Conservation (phyloP, 2,888 invertebrate genomes). For the Agonum fuliginosum region DNA sequence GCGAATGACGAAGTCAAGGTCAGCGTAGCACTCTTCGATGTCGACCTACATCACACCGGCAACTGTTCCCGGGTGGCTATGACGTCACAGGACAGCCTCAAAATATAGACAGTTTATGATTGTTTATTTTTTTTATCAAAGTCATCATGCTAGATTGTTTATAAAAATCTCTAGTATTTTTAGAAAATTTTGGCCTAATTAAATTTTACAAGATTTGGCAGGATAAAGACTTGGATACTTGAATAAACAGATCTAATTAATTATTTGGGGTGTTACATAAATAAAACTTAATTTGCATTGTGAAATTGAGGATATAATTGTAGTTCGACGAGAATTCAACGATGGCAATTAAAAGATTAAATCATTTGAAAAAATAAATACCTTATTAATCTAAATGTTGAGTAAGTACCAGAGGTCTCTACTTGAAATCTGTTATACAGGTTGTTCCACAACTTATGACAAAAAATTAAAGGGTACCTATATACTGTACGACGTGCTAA, state of each 20-base stretch:
- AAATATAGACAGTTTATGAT: not conserved
- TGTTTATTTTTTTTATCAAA: not conserved
- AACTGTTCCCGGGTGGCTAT: conserved; percentile 27
- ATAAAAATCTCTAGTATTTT: not conserved
- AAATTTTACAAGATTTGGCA: not conserved
- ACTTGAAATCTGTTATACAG: too few species aligned
- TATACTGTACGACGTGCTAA: too few species aligned
- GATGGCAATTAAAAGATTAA: too few species aligned
- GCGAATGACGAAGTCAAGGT: conserved; percentile 46
- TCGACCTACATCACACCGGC: conserved; percentile 32
- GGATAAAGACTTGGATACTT: not conserved
- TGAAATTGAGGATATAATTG: not conserved
- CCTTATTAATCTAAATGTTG: too few species aligned
- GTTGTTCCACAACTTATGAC: too few species aligned
- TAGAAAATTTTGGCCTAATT: not conserved
- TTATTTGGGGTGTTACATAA: not conserved
- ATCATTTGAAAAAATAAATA: not conserved
- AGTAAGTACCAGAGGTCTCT: too few species aligned
- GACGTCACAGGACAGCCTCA: not conserved
- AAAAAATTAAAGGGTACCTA: too few species aligned
- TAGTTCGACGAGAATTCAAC: too few species aligned
- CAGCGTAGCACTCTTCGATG: not conserved
- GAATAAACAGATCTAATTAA: not conserved
- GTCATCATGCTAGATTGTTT: not conserved
- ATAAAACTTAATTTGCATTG: conserved; percentile 2